Percentiles rank a stretch among this genome's conserved stretches.
phyloP scores from a whole-genome alignment of 2,888 invertebrate species.

The Drosophila buzzatii region DNA sequence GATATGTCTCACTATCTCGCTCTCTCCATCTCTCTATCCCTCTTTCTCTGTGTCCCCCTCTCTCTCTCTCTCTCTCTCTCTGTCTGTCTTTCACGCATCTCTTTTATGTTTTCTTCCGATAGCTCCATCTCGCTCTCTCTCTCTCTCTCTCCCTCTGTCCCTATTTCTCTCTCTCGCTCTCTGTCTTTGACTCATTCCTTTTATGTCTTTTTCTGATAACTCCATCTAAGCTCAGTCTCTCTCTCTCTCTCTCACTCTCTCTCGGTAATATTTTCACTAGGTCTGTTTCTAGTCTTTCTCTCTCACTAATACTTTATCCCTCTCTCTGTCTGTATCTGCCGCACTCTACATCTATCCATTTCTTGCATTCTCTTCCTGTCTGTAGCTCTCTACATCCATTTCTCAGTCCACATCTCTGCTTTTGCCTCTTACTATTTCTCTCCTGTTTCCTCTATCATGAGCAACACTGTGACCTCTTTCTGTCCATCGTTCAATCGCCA shows the following conservation, averaged over 20 bases:
- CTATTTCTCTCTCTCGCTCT: not conserved
- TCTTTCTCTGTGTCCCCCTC: not conserved
- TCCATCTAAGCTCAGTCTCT: too few relatives aligned
- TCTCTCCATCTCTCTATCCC: not conserved
- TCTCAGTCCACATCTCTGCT: not conserved
- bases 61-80: not conserved
- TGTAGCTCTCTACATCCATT: not conserved
- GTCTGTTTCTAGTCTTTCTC: too few relatives aligned
- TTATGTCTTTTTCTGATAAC: too few relatives aligned
- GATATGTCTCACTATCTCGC: not conserved
- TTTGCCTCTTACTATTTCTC: not conserved
- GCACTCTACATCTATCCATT: not conserved
- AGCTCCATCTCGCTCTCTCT: not conserved
- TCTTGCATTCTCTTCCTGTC: not conserved
- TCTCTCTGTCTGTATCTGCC: not conserved
- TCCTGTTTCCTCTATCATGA: too few relatives aligned
- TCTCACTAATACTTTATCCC: not conserved
- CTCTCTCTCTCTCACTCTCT: not conserved
- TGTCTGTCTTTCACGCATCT: not conserved
- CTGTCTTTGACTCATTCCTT: too few relatives aligned
- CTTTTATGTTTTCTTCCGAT: too few relatives aligned
- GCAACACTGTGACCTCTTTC: not conserved
- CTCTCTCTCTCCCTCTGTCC: not conserved
- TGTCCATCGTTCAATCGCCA: conserved; percentile 1
- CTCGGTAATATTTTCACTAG: not conserved